Evolutionary conservation across 1,140 invertebrate genomes (phyloP), one percentile per base, ranked within the genome.

Genomic region (Sarcophaga bullata): DNA sequence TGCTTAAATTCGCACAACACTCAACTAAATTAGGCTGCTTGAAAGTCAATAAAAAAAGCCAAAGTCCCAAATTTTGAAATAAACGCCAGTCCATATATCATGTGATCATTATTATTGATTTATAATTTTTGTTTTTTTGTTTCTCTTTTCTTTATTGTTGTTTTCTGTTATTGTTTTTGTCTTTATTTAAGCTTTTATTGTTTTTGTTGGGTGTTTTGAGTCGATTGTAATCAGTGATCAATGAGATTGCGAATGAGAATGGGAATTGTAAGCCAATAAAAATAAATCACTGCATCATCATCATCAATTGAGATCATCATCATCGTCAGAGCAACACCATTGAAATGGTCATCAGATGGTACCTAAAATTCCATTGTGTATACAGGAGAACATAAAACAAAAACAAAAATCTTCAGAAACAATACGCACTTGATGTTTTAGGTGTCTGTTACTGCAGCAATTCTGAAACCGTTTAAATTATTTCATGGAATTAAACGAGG

Each of bases 61-160:
- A n/a, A n/a, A 62, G 15, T 62, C 4, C 15, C n/a, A 58, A 68
- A 68, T 25, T 25, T 68, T 25, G 19, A 68, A 68, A 68, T 68
- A 68, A 68, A 68, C 62, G 62, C 62, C 62, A 68, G n/a, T 68
- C 62, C 62, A 68, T 68, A 68, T 68, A 68, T 68, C 62, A 68
- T 68, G 62, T 68, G 62, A 68, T 68, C 62, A 68, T 68, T 68
- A 68, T 68, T 25, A 68, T 68, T 68, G 62, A 68, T 68, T 68
- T 25, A 58, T 58, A 58, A n/a, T n/a, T 58, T 13, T 3, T 7
- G 13, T 58, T 58, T 15, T 58, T 58, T 13, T 0, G 13, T 52
- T 52, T 6, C 1, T 52, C 13, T 68, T 68, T 37, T 37, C 25
- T 37, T 37, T 1, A 37, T 37, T 37, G 25, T 4, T 37, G 25